A percentile compares a stretch with the other conserved stretches of the same genome.
These are phyloP conservation scores for Phymastichus coffea DNA, from an alignment of 1,140 invertebrate species.

Conservation along the genomic window DNA sequence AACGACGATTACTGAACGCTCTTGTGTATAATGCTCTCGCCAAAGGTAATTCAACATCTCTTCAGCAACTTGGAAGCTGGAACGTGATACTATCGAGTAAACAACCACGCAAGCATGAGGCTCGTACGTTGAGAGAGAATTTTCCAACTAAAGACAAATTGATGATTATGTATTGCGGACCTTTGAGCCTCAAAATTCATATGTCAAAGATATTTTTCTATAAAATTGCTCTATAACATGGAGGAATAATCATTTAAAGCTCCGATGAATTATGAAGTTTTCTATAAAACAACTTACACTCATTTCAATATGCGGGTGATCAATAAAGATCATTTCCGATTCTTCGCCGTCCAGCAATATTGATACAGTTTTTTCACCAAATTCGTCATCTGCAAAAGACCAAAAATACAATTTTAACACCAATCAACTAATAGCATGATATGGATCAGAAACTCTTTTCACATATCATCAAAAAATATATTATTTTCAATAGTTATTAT, in stretches of 20 bases:
- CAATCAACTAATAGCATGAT: no score
- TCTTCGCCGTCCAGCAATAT: slow-evolving; percentile 87
- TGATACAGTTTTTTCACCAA: slow-evolving; percentile 87
- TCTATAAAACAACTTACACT: slow-evolving; percentile 68
- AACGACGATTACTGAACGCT: slow-evolving; percentile 85
- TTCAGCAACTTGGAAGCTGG: slow-evolving; percentile 75
- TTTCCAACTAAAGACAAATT: slow-evolving; percentile 70
- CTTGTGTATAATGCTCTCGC: slow-evolving; percentile 74
- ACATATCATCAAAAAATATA: no score
- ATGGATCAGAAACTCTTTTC: no score
- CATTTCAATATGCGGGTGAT: slow-evolving; percentile 84
- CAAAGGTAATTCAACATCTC: slow-evolving; percentile 81
- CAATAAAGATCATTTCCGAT: slow-evolving; percentile 88
- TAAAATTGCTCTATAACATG: not conserved
- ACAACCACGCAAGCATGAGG: slow-evolving; percentile 88
- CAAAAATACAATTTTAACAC: no score
- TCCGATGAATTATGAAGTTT: no score
- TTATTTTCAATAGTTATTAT: no score
- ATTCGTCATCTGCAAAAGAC: slow-evolving; percentile 84
- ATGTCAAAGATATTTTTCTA: no score
- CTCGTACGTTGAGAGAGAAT: slow-evolving; percentile 81
- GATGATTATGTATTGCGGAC: no score
- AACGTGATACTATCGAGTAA: slow-evolving; percentile 80
- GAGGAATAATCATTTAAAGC: no score
- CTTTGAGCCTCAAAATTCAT: no score